Percentiles rank a stretch among this genome's conserved stretches.
These are phyloP conservation scores for Sebastes fasciatus DNA, from an alignment of 2,113 vertebrate genomes.

Conservation along the genomic window DNA sequence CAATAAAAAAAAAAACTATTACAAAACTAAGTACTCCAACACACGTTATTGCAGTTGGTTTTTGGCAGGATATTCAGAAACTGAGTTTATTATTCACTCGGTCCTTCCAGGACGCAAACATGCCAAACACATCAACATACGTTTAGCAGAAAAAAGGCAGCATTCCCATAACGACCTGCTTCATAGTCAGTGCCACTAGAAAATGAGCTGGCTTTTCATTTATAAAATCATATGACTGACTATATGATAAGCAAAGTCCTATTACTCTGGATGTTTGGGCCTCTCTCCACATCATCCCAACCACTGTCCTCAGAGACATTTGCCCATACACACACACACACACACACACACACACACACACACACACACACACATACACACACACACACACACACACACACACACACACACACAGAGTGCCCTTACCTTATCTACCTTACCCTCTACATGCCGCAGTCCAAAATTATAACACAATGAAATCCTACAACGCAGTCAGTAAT, in stretches of 20 bases:
- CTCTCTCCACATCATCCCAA: constrained; percentile 18
- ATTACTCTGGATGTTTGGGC: constrained; percentile 38
- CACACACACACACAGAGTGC: neutral
- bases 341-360: neutral
- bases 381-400: neutral
- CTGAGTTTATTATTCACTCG: neutral
- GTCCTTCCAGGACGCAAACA: constrained; percentile 10
- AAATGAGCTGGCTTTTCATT: constrained; percentile 36
- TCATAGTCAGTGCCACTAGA: constrained; percentile 29
- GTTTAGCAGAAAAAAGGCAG: constrained; percentile 1
- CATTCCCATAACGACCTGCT: constrained; percentile 15
- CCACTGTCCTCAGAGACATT: constrained; percentile 18
- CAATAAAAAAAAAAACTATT: neutral
- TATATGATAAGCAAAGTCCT: constrained; percentile 47
- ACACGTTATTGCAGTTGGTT: constrained; percentile 3
- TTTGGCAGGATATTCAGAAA: neutral
- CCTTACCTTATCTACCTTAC: constrained; percentile 55
- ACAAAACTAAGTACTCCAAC: neutral
- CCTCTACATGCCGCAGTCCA: constrained; percentile 32
- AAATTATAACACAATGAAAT: constrained; percentile 44
- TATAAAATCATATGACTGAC: constrained; percentile 49
- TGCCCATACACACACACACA: neutral
- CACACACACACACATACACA: neutral
- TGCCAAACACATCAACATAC: constrained; percentile 21
- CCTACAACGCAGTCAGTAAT: constrained; percentile 44